Evolutionary conservation across 2,797 vertebrate species (phyloP).

Genomic region (Threskiornis aethiopicus): DNA sequence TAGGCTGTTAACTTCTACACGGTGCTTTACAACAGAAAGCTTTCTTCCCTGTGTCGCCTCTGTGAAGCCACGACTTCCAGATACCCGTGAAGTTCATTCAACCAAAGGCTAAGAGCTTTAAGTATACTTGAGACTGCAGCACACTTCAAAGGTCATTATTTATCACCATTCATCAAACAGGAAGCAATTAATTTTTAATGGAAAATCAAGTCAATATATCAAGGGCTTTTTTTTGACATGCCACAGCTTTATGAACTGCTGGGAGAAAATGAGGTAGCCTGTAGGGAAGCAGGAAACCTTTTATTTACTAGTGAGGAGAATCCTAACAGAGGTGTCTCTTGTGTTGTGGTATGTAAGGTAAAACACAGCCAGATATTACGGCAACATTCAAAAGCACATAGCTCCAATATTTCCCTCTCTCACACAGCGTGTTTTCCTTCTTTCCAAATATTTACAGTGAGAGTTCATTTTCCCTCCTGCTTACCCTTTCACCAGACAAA

Average conservation of each 20-base stretch:
- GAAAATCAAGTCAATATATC: conserved; percentile 48
- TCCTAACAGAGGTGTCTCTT: not conserved
- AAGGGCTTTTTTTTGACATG: not conserved
- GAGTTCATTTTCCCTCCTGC: not conserved
- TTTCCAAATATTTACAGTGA: not conserved
- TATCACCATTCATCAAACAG: conserved; percentile 50
- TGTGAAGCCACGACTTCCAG: not conserved
- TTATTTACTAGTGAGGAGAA: not conserved
- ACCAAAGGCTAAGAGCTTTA: not conserved
- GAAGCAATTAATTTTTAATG: conserved; percentile 63
- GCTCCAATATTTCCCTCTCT: not conserved
- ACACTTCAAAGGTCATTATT: conserved; percentile 39
- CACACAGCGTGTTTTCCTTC: not conserved
- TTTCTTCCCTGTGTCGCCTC: not conserved
- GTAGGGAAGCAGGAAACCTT: not conserved
- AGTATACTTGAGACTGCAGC: not conserved
- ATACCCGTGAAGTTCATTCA: not conserved
- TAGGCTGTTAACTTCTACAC: not conserved
- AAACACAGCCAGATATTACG: not conserved
- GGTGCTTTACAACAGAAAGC: not conserved
- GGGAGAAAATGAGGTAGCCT: conserved; percentile 22
- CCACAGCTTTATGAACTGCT: conserved; percentile 50
- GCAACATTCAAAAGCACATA: not conserved
- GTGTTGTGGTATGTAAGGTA: not conserved
- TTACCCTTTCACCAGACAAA: not conserved